Base-by-base conservation (phyloP, 2,797 vertebrate genomes). In the Sebastes itinus region DNA sequence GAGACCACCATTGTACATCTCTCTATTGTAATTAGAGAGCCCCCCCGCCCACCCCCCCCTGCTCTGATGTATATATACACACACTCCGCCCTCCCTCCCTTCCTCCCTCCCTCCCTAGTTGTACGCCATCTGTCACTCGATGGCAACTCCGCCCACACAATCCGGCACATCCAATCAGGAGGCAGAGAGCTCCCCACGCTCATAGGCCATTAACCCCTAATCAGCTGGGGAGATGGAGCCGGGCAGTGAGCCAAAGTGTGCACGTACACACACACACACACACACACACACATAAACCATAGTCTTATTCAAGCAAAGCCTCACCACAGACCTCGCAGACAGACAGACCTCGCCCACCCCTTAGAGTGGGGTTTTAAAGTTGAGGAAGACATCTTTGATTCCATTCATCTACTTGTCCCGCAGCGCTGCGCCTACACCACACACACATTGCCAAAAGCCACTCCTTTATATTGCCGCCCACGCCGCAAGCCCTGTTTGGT, bases 61-160 rank as follows among this genome's bases (percentile, higher is more conserved):
- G 2, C 42, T 28, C 13, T 38, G 4, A 75, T 73, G n/a, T 75
- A 78, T 67, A 79, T 75, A 72, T 38, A 82, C 76, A 78, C 75
- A 78, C 46, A 30, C 52, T 61, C 42, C 16, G 7, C 42, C 42
- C 42, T 49, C 42, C 74, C 11, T 6, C 25, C 65, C 13, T 5
- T 18, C 65, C 35, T 55, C 72, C 84, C 78, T 86, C 82, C 70
- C 60, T 32, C 35, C 35, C 35, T 38, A 38, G 70, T 89, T 91
- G 86, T 75, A 86, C 52, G 92, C 98, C 98, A 99, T 99, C 98
- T 99, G 98, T 97, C 97, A 96, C 93, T 94, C 91, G 95, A 92
- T 93, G 85, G 82, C 86, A 94, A 72, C 84, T 69, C 92, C 96
- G 89, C 95, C 97, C 96, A 96, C 96, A 88, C 91, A 87, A 94